Evolutionary conservation across 2,888 invertebrate genomes (phyloP).

Genomic region (Pedicia rivosa): DNA sequence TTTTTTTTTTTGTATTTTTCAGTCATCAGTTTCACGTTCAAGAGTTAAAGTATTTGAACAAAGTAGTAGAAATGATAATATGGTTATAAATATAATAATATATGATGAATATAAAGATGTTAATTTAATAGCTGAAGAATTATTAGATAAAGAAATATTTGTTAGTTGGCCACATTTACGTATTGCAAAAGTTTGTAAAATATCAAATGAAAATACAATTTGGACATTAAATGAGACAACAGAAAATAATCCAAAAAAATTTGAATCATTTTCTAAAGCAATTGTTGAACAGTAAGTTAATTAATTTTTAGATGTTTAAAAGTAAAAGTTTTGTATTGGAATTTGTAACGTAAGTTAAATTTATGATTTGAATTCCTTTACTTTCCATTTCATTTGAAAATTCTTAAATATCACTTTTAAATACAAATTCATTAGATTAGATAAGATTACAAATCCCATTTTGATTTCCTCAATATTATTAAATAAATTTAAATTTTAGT

Average conservation of each 20-base stretch:
- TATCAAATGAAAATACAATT: conserved; percentile 22
- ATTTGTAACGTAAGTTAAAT: too few species aligned
- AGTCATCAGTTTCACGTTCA: conserved; percentile 47
- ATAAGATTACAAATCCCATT: conserved; percentile 4
- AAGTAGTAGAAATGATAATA: conserved; percentile 62
- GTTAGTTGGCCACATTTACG: conserved; percentile 87
- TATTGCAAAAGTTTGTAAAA: conserved; percentile 51
- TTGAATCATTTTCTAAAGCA: conserved; percentile 31
- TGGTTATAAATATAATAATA: conserved; percentile 53
- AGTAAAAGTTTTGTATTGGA: too few species aligned
- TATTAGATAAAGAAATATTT: conserved; percentile 59
- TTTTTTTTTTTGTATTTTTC: conserved; percentile 16
- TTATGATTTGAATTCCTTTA: too few species aligned
- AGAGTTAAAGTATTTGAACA: conserved; percentile 83
- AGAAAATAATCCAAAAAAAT: conserved; percentile 30
- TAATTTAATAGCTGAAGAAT: conserved; percentile 38
- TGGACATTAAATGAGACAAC: conserved; percentile 26
- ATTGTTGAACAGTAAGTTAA: conserved; percentile 43
- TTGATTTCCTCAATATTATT: conserved; percentile 15
- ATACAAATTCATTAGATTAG: conserved; percentile 2
- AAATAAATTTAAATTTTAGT: conserved; percentile 29
- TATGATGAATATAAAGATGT: conserved; percentile 25
- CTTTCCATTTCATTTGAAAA: neutral
- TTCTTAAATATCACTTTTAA: neutral
- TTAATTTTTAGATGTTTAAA: too few species aligned